Evolutionary conservation across 2,888 invertebrate species (phyloP), one percentile per base, ranked within the genome.

Genomic region (Drosophila meridionalis): DNA sequence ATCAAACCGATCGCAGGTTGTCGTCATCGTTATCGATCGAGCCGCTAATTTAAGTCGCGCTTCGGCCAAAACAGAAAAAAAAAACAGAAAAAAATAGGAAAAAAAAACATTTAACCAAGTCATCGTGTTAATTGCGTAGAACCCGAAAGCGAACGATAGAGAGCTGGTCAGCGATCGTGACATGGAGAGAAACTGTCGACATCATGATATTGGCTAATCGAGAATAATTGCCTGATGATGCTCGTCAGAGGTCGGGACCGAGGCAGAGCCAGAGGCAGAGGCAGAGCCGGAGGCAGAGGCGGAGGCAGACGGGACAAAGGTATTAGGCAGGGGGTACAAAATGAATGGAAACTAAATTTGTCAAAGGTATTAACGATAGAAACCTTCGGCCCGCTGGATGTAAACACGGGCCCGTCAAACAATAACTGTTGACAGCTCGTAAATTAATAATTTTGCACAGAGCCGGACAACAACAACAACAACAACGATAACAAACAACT

Each of bases 371-470:
- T 86, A 86, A 65, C 48, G 70, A 62, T 61, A 59, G 57, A 76
- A 80, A 68, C 62, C 69, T 55, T 55, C 57, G 53, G 26, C 28
- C 53, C 57, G 52, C 68, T 36, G 42, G 74, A 87, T 88, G 89
- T 87, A 87, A 87, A 89, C 89, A 89, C 75, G 75, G 71, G 69
- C 68, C 77, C 59, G 73, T 66, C 76, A 73, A 82, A 89, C 83
- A 87, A 87, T 87, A 89, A 85, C 89, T 87, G 87, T 87, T 87
- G 87, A 87, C 87, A 87, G 87, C 89, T 83, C 90, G 90, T 87
- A 87, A 87, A 87, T 87, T 87, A 87, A 87, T 87, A 87, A 86
- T 89, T 87, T 87, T 32, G 84, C 86, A 89, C 82, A 78, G 63
- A 34, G 60, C 30, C 65, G 40, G 28, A 38, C 47, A 48, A n/a